Evolutionary conservation across 2,888 invertebrate genomes (phyloP).

Genomic region (Pseudococcus longispinus): DNA sequence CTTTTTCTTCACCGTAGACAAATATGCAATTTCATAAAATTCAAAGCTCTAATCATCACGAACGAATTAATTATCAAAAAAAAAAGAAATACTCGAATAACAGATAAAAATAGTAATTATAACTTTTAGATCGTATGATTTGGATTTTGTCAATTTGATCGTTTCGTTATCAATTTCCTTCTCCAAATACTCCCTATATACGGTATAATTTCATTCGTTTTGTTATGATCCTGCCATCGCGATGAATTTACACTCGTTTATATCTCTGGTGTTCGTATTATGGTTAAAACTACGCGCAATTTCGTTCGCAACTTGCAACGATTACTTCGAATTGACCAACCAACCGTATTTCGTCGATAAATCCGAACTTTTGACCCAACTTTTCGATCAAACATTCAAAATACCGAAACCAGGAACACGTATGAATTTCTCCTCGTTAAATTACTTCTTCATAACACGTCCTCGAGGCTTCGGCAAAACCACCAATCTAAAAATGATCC

Average conservation of each 20-base stretch:
- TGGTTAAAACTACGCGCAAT: background rate
- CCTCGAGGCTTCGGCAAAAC: background rate
- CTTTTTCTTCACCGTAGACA: too few relatives aligned
- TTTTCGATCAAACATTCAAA: background rate
- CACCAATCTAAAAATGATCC: background rate
- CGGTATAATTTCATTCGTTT: background rate
- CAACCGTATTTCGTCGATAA: background rate
- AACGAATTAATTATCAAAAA: background rate
- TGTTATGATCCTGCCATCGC: background rate
- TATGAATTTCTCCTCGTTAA: background rate
- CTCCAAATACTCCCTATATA: background rate
- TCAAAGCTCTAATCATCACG: too few relatives aligned
- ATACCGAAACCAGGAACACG: background rate
- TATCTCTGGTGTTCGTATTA: background rate
- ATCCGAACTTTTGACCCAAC: background rate
- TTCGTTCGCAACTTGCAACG: background rate
- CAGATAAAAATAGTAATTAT: background rate
- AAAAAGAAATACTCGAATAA: background rate
- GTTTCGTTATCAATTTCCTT: background rate
- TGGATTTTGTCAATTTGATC: background rate
- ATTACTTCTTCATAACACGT: background rate
- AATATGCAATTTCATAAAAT: too few relatives aligned
- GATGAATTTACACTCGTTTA: background rate
- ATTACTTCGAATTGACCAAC: background rate
- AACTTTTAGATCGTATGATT: background rate